Conservation (phyloP, 2,113 vertebrate genomes). For the Bubo bubo region DNA sequence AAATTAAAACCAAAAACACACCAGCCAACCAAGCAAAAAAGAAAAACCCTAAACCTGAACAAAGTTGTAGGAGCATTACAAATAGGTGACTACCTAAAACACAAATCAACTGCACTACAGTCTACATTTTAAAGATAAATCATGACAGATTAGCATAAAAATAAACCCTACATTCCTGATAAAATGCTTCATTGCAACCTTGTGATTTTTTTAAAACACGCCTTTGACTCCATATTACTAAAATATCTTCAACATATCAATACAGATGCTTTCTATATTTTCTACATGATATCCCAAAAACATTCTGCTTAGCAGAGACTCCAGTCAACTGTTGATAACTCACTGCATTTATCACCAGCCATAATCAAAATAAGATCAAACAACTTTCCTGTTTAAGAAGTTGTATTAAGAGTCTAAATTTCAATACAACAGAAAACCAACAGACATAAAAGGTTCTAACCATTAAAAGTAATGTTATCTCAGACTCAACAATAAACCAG, state of each 20-base stretch:
- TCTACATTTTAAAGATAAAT: background rate
- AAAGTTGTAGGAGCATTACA: background rate
- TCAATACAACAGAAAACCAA: background rate
- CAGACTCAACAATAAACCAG: background rate
- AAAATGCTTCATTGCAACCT: background rate
- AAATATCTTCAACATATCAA: background rate
- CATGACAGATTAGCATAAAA: background rate
- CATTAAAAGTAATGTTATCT: background rate
- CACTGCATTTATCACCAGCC: background rate
- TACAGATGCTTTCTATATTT: background rate
- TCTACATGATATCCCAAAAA: accelerated
- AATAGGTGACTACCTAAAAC: background rate
- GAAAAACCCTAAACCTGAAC: background rate
- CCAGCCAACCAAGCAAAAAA: background rate
- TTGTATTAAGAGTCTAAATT: background rate
- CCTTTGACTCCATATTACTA: background rate
- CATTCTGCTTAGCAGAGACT: background rate
- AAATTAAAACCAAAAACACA: background rate
- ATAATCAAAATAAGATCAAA: background rate
- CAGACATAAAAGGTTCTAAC: background rate
- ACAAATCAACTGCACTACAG: background rate
- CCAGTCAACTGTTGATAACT: background rate
- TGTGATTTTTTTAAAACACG: background rate
- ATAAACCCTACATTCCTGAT: background rate
- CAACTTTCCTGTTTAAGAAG: background rate